Conservation (phyloP, 2,797 vertebrate genomes). For the Crax fasciolata region DNA sequence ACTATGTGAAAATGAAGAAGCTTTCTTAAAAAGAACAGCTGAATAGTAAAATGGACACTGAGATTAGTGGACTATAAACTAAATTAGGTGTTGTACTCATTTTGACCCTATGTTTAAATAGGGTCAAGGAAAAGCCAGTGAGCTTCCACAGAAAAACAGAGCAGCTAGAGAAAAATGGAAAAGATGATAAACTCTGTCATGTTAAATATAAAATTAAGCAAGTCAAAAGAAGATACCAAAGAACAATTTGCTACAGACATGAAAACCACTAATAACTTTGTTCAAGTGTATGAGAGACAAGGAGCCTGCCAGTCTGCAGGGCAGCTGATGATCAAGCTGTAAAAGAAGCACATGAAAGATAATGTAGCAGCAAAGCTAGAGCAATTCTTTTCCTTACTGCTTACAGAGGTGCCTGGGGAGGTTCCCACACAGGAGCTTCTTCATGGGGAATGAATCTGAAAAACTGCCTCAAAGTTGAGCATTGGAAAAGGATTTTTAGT, state of each 20-base stretch:
- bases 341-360: background rate
- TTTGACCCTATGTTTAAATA: background rate
- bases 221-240: background rate
- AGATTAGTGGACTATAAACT: background rate
- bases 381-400: background rate
- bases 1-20: background rate
- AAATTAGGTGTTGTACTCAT: background rate
- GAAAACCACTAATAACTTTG: background rate
- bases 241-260: background rate
- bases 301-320: background rate
- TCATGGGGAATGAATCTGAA: background rate
- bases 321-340: background rate
- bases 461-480: background rate
- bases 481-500: background rate
- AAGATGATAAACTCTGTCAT: background rate
- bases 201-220: background rate
- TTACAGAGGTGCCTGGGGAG: background rate
- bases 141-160: background rate
- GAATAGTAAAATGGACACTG: background rate
- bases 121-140: background rate
- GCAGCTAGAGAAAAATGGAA: background rate
- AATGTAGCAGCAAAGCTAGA: background rate
- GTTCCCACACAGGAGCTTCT: background rate
- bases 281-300: background rate
- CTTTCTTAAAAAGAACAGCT: background rate